A percentile compares a stretch with the other conserved stretches of the same genome.
These are phyloP conservation scores for Micrasema minimum DNA, from an alignment of 1,140 invertebrate species.

Conservation along the genomic window DNA sequence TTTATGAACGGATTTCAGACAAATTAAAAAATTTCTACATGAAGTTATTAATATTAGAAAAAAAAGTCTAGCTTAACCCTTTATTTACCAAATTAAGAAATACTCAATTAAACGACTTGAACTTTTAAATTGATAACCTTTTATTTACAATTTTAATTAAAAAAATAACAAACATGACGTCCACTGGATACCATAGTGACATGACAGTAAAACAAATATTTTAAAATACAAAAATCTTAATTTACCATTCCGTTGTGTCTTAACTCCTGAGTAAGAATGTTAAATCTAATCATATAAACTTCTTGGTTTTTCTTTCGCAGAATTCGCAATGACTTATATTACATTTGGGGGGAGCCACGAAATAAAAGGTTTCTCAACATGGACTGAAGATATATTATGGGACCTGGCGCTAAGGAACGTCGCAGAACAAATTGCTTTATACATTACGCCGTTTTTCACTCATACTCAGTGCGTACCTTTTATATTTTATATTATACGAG, in stretches of 20 bases:
- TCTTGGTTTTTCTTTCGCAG: not conserved
- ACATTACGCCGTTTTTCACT: slow-evolving; percentile 45
- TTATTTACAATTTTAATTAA: no score
- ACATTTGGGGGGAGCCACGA: not conserved
- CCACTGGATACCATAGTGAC: not conserved
- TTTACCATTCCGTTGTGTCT: not conserved
- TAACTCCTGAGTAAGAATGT: not conserved
- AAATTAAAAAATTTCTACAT: no score
- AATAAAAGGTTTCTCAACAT: slow-evolving; percentile 18
- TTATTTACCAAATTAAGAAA: no score
- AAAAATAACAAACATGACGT: not conserved
- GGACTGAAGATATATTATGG: slow-evolving; percentile 36
- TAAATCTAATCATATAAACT: slow-evolving; percentile 9
- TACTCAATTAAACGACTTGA: no score
- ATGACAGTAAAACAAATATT: no score
- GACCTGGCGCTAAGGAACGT: slow-evolving; percentile 41
- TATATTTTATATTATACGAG: slow-evolving; percentile 11
- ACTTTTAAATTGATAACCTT: no score
- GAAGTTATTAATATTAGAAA: no score
- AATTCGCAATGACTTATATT: slow-evolving; percentile 9
- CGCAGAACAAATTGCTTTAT: slow-evolving; percentile 51
- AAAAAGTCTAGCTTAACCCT: no score
- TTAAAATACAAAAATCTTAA: not conserved
- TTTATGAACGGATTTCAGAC: no score
- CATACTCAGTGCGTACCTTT: slow-evolving; percentile 7